These are phyloP conservation scores for Cochlearius cochlearius DNA, from an alignment of 2,113 vertebrate species.

Conservation along the genomic window DNA sequence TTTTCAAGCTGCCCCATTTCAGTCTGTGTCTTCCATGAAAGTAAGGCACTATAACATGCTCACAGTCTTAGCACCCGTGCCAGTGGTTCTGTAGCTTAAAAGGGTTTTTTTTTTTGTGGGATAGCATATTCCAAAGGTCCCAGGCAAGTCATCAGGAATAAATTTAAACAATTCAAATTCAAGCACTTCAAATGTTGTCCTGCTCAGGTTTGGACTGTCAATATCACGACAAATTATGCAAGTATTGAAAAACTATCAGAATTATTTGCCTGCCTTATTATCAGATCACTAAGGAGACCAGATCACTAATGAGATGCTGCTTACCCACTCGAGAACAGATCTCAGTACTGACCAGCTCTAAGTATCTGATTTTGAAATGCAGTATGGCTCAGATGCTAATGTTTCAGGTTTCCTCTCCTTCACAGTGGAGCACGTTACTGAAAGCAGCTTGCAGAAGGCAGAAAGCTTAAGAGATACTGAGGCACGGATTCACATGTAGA, in stretches of 20 bases:
- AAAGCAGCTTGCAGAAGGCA: neutral
- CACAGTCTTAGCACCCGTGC: neutral
- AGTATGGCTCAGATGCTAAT: fast-evolving
- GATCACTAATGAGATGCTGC: neutral
- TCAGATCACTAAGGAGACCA: neutral
- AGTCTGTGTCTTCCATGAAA: neutral
- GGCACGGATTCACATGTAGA: neutral
- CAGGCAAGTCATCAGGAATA: neutral
- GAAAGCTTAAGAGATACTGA: neutral
- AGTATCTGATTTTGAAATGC: neutral
- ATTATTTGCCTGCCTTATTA: neutral
- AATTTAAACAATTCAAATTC: neutral
- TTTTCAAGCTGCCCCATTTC: neutral
- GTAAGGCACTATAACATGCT: neutral
- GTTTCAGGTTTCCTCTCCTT: neutral
- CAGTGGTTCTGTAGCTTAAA: neutral
- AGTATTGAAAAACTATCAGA: neutral
- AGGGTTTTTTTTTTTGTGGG: neutral
- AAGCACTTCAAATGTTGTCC: neutral
- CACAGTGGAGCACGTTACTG: neutral
- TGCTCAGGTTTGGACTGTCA: neutral
- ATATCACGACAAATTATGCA: neutral
- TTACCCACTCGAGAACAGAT: neutral
- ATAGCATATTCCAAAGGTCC: neutral
- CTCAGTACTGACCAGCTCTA: neutral